phyloP scores from a whole-genome alignment of 2,797 vertebrate genomes.

The Crypturellus tataupa region DNA sequence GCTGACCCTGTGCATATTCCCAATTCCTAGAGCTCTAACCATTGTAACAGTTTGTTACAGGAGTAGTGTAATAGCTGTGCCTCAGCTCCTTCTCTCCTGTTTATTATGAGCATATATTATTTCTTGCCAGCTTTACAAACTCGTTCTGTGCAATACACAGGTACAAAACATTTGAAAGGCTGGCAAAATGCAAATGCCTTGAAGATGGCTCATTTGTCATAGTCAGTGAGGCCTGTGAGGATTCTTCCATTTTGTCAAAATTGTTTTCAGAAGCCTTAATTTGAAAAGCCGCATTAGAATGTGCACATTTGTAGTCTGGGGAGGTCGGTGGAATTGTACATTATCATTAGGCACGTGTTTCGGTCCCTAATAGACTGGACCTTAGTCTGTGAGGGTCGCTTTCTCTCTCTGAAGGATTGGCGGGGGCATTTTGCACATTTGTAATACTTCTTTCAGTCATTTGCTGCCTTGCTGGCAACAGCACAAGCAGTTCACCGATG shows the following conservation, averaged over 20 bases:
- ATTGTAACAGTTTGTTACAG: fast-evolving
- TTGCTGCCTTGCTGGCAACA: neutral
- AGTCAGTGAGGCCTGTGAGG: neutral
- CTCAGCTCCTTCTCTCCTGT: neutral
- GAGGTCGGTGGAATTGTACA: neutral
- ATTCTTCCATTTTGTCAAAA: neutral
- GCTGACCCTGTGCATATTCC: neutral
- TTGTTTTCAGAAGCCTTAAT: neutral
- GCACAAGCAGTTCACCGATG: neutral
- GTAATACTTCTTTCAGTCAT: neutral
- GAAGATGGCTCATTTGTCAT: neutral
- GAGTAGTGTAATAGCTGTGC: neutral
- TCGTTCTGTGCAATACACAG: neutral
- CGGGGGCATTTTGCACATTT: neutral
- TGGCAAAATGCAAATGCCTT: constrained; percentile 1
- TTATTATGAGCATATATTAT: neutral
- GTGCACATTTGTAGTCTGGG: neutral
- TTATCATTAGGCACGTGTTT: neutral
- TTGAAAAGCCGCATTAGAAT: neutral
- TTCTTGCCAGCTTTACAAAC: constrained; percentile 18
- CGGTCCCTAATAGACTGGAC: neutral
- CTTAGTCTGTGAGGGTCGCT: neutral
- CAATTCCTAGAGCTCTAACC: neutral
- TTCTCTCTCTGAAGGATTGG: neutral
- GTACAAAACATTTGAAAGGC: neutral